Conservation (phyloP, 2,113 vertebrate genomes). For the Salvelinus namaycush region DNA sequence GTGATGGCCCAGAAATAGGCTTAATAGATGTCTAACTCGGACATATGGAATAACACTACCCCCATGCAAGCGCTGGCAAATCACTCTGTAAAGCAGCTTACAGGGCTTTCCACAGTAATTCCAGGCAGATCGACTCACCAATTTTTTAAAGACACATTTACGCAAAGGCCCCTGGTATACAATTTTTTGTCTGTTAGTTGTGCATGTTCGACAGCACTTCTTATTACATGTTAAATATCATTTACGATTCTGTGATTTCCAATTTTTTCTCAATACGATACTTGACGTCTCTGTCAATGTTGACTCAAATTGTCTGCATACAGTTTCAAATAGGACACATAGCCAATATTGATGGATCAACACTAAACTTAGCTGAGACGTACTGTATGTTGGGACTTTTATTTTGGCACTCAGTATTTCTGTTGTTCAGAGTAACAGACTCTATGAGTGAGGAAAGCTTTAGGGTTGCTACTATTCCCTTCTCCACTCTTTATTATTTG, state of each 20-base stretch:
- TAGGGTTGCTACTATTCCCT: neutral
- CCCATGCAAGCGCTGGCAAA: constrained; percentile 12
- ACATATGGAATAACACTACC: constrained; percentile 26
- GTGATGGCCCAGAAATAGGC: constrained; percentile 20
- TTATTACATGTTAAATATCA: neutral
- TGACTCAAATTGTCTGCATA: neutral
- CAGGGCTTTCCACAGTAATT: constrained; percentile 25
- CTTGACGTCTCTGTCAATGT: neutral
- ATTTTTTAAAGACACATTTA: neutral
- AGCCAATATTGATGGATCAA: neutral
- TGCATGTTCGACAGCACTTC: neutral
- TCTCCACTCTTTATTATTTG: neutral
- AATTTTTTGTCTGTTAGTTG: neutral
- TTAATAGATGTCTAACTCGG: constrained; percentile 7
- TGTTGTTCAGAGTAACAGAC: neutral
- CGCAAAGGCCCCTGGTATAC: neutral
- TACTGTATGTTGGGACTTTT: neutral
- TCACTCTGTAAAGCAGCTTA: constrained; percentile 30
- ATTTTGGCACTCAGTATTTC: neutral
- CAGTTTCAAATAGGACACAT: neutral
- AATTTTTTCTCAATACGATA: neutral
- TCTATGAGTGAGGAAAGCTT: neutral
- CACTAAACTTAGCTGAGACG: neutral
- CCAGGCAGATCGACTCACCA: constrained; percentile 11
- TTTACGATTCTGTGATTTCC: neutral